Evolutionary conservation across 2,113 vertebrate species (phyloP), one percentile per base, ranked within the genome.

Genomic region (Recurvirostra avosetta): DNA sequence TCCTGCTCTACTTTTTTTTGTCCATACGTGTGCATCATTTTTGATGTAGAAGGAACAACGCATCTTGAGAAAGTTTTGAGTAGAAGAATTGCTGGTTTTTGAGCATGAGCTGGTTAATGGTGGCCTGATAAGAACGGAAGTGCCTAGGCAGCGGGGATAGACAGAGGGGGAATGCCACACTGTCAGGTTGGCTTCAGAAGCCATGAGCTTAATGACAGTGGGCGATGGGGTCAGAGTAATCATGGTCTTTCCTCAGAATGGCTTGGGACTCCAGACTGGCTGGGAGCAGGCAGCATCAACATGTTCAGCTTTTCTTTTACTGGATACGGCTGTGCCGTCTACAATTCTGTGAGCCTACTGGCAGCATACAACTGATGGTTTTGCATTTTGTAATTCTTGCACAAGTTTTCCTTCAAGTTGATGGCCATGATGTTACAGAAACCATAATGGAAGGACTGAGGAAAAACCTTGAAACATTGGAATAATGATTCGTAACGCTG

Each of bases 81-180:
- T 17, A 75, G 84, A 79, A 61, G 38, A 59, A 25, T 45, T 55
- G 26, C 10, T 49, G 43, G 1, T 0, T 71, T 89, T 43, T 90
- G 36, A 52, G 34, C 15, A 4, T 9, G 41, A 67, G 40, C 45
- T 70, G 56, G 5, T 74, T 77, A 78, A 11, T 40, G 15, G 49
- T 59, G 40, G 21, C 19, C 8, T 75, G 12, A 40, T 58, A 43
- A 38, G 59, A 80, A 7, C 2, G 3, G 47, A 72, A 83, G 59
- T 40, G 22, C 45, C 29, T 30, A 5, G 49, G 66, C 53, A 77
- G 38, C 3, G 5, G 40, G 30, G 59, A n/a, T 34, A 30, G 49
- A 25, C 41, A 62, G 25, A 53, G 47, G 0, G 2, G 55, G 71
- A 90, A 45, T 62, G 47, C 40, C 1, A 1, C 1, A 1, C 40